A percentile compares a stretch with the other conserved stretches of the same genome.
Evolutionary conservation across 2,888 invertebrate species (phyloP).

Genomic region (Hermaeophaga mercurialis): DNA sequence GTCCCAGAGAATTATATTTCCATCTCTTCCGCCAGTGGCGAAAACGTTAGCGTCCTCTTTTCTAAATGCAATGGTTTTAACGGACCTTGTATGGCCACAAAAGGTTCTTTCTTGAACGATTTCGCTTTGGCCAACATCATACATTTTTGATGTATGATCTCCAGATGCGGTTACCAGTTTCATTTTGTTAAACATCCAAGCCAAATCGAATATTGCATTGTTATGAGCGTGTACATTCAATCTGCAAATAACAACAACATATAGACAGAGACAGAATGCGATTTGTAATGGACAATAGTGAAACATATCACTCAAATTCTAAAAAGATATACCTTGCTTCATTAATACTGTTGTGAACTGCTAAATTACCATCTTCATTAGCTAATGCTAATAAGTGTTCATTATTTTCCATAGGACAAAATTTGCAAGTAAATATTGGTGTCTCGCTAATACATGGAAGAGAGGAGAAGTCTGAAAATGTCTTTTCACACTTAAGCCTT

Average conservation of each 20-base stretch:
- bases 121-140: constrained; percentile 67
- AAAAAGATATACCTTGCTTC: constrained; percentile 4
- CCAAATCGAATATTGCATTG: constrained; percentile 89
- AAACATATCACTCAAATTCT: too few species aligned
- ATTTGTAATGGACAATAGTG: too few species aligned
- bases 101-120: constrained; percentile 64
- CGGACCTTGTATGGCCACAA: constrained; percentile 77
- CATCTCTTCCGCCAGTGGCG: constrained; percentile 86
- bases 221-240: constrained; percentile 70
- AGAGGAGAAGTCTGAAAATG: constrained; percentile 71
- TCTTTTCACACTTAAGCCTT: constrained; percentile 66
- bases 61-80: constrained; percentile 80
- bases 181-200: constrained; percentile 80
- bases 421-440: constrained; percentile 81
- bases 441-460: constrained; percentile 62
- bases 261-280: too few species aligned
- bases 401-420: constrained; percentile 62
- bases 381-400: constrained; percentile 80
- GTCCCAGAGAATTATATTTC: constrained; percentile 87
- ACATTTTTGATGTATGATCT: constrained; percentile 81
- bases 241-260: constrained; percentile 31
- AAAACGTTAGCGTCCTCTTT: constrained; percentile 75
- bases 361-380: constrained; percentile 82
- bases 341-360: constrained; percentile 60
- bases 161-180: constrained; percentile 84